Base-by-base conservation (phyloP, 2,888 invertebrate genomes). In the Hydriomena furcata region DNA sequence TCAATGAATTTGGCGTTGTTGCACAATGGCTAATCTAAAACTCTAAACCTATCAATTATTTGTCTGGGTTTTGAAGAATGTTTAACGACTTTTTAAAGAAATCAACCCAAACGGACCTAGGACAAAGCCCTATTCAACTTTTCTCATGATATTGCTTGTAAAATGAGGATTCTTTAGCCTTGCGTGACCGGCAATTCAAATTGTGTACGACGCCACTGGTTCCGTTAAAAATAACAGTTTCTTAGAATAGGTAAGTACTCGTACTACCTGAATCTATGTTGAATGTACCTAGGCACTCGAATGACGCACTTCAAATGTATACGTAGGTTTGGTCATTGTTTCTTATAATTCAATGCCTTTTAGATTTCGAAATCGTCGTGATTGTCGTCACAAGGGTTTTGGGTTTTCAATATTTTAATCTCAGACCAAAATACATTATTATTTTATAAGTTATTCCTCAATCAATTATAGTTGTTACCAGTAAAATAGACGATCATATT, bases 161-260 rank as follows among this genome's bases (percentile, higher is more conserved):
- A 40, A 35, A 11, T 40, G 20, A 47, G 45, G 43, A 50, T 47
- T 52, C 30, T 48, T 34, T 45, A 52, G 52, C 56, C 53, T 61
- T 50, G 60, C 59, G 61, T 66, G 60, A 60, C 54, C 54, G 52
- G 41, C 52, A 47, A 55, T 51, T 56, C 28, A 47, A 58, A 57
- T 44, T 43, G 27, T 51, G 51, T 37, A 41, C 44, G 37, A 45
- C 50, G 32, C 34, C 44, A 49, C 49, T 44, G 56, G 58, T 54
- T 47, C 59, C 54, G 57, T 61, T 61, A 61, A 61, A 55, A 55
- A 58, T 55, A 60, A 61, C 57, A 44, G 55, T 56, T 44, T 53
- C 42, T 31, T 25, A 34, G 37, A 49, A 48, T 50, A 31, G 21
- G 8, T 25, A 37, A 0, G 7, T 23, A 35, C 11, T 5, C n/a